phyloP scores from a whole-genome alignment of 2,113 vertebrate genomes.

The Heteronetta atricapilla region DNA sequence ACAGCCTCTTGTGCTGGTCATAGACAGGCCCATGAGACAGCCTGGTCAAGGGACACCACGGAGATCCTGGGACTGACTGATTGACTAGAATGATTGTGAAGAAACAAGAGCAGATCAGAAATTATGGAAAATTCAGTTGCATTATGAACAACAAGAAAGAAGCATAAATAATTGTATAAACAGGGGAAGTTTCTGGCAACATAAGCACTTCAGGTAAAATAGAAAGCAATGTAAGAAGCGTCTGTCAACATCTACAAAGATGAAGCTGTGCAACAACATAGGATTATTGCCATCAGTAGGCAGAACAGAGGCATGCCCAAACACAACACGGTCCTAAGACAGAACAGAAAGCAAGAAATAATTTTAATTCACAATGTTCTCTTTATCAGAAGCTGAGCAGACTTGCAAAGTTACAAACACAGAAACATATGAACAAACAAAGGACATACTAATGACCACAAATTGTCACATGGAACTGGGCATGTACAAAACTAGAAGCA shows the following conservation, averaged over 20 bases:
- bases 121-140: neutral
- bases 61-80: neutral
- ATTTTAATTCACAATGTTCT: neutral
- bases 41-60: neutral
- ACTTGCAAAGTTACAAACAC: neutral
- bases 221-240: neutral
- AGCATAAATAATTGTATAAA: neutral
- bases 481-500: neutral
- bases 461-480: neutral
- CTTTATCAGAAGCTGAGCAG: neutral
- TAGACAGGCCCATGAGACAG: neutral
- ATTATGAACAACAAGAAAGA: neutral
- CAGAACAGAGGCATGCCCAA: neutral
- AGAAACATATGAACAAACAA: neutral
- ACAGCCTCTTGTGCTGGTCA: neutral
- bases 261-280: neutral
- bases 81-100: neutral
- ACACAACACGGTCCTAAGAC: neutral
- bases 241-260: neutral
- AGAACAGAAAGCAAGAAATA: neutral
- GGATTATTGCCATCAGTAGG: neutral
- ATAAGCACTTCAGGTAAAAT: neutral
- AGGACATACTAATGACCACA: neutral
- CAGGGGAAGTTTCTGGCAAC: neutral
- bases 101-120: neutral